A percentile compares a stretch with the other conserved stretches of the same genome.
phyloP scores from a whole-genome alignment of 1,140 invertebrate species.

The Proales similis region DNA sequence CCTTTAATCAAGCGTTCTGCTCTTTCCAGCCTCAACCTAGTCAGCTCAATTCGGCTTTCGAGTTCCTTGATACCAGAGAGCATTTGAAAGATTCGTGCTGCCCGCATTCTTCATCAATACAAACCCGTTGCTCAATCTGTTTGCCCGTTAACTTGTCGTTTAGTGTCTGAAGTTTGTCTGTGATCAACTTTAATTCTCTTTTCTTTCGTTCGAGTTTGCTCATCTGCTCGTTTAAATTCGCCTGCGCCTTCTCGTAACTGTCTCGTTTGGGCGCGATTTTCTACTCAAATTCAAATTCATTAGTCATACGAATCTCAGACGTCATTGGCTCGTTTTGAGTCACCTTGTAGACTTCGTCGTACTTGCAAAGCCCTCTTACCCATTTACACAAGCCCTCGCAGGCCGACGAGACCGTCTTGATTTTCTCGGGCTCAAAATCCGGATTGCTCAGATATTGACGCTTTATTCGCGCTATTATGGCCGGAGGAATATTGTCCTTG shows the following conservation, averaged over 20 bases:
- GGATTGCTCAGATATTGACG: conserved; percentile 49
- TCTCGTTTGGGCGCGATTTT: conserved; percentile 50
- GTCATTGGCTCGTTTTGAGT: too few species aligned
- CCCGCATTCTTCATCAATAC: background rate
- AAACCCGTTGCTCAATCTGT: conserved; percentile 49
- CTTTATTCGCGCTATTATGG: conserved; percentile 49
- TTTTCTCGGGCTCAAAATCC: conserved; percentile 51
- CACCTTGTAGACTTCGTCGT: conserved; percentile 52
- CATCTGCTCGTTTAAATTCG: conserved; percentile 46
- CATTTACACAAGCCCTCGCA: conserved; percentile 54
- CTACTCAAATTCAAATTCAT: too few species aligned
- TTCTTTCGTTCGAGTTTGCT: conserved; percentile 46
- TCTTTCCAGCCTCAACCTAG: conserved; percentile 50
- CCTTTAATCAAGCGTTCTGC: conserved; percentile 53
- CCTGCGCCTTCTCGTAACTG: conserved; percentile 47
- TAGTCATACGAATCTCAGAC: too few species aligned
- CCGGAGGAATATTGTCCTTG: conserved; percentile 65
- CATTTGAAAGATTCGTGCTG: background rate
- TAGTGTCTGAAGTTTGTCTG: conserved; percentile 47
- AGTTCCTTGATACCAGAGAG: conserved; percentile 52
- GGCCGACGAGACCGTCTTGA: conserved; percentile 52
- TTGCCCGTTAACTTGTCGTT: conserved; percentile 48
- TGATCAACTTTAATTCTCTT: conserved; percentile 48
- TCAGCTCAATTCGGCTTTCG: conserved; percentile 51
- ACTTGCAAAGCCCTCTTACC: conserved; percentile 50